phyloP scores from a whole-genome alignment of 2,113 vertebrate genomes.

The Neodon shergylaensis region DNA sequence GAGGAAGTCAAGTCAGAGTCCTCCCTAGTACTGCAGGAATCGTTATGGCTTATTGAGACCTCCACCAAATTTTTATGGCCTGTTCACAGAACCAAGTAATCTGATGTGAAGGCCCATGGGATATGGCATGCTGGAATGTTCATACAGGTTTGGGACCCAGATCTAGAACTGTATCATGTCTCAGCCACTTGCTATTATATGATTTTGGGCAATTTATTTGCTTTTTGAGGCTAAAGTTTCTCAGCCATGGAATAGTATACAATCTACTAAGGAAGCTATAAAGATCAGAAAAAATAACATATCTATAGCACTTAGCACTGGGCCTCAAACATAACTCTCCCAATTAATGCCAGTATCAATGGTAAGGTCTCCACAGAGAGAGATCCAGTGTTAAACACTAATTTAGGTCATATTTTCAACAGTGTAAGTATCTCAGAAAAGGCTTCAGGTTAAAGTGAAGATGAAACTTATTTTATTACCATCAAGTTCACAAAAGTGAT shows the following conservation, averaged over 20 bases:
- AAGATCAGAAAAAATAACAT: conserved; percentile 32
- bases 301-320: not conserved
- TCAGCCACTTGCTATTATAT: conserved; percentile 19
- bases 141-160: not conserved
- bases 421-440: conserved; percentile 13
- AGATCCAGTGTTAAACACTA: not conserved
- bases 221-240: conserved; percentile 28
- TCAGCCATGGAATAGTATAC: not conserved
- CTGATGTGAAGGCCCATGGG: not conserved
- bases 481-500: conserved; percentile 97
- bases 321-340: not conserved
- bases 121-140: not conserved
- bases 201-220: not conserved
- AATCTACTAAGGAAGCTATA: not conserved
- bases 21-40: not conserved
- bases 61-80: not conserved
- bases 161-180: not conserved
- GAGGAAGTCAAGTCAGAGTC: not conserved
- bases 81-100: not conserved
- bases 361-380: not conserved
- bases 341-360: not conserved
- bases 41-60: not conserved
- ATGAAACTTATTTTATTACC: conserved; percentile 86
- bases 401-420: not conserved
- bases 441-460: conserved; percentile 28